phyloP scores from a whole-genome alignment of 2,113 vertebrate species.

The Engraulis encrasicolus region DNA sequence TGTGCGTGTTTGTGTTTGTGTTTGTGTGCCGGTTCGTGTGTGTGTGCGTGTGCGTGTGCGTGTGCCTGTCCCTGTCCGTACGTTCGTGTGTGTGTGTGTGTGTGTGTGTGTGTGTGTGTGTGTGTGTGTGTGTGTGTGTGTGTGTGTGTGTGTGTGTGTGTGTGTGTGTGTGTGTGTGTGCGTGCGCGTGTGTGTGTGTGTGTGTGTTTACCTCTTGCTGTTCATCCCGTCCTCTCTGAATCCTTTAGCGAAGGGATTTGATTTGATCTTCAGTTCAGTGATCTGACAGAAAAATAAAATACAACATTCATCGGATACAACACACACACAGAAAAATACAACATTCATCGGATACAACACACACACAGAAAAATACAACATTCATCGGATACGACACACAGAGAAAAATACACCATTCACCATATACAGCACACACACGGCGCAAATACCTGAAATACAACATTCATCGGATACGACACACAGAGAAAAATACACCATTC shows the following conservation, averaged over 20 bases:
- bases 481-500: no score
- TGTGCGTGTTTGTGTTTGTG: background rate
- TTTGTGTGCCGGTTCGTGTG: no score
- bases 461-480: background rate
- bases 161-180: background rate
- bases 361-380: slow-evolving; percentile 7
- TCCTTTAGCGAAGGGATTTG: slow-evolving; percentile 79
- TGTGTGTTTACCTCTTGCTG: slow-evolving; percentile 71
- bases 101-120: background rate
- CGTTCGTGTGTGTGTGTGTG: background rate
- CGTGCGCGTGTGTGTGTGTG: background rate
- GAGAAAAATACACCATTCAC: background rate
- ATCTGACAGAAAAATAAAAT: slow-evolving; percentile 62
- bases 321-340: slow-evolving; percentile 16
- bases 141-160: background rate
- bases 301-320: background rate
- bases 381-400: background rate
- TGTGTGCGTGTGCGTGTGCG: background rate
- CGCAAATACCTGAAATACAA: slow-evolving; percentile 28
- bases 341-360: background rate
- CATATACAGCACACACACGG: background rate
- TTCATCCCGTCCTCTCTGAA: slow-evolving; percentile 78
- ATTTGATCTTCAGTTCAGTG: slow-evolving; percentile 77
- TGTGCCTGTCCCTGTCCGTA: background rate
- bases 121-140: background rate